Percentiles rank a stretch among this genome's conserved stretches.
These are phyloP conservation scores for Porites evermanni DNA, from an alignment of 92 coral and sea anemone species.

Conservation along the genomic window DNA sequence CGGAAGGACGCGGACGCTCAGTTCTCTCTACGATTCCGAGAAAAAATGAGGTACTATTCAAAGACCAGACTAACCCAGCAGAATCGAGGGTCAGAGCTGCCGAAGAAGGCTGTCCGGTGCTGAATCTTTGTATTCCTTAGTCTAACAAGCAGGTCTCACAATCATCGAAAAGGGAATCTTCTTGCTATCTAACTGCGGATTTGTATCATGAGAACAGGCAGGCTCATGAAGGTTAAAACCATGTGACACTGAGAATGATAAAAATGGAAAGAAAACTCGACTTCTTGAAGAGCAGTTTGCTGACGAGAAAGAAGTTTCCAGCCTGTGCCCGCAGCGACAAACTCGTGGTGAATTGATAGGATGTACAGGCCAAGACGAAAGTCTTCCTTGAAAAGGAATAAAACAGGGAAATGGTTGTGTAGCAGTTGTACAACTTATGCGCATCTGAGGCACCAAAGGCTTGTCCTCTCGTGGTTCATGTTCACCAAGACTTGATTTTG, in stretches of 20 bases:
- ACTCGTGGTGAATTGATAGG: slow-evolving; percentile 11
- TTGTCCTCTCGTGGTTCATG: background rate
- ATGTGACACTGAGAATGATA: background rate
- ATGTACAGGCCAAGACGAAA: slow-evolving; percentile 13
- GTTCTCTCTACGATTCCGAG: too few relatives aligned
- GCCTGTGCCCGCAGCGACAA: background rate
- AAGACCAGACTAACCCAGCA: too few relatives aligned
- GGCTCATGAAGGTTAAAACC: background rate
- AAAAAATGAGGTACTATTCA: too few relatives aligned
- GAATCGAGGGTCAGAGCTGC: too few relatives aligned
- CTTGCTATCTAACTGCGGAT: background rate
- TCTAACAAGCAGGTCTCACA: background rate
- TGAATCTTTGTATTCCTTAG: background rate
- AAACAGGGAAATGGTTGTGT: slow-evolving; percentile 4
- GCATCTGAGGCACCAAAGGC: background rate
- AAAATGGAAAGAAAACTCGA: slow-evolving; percentile 11
- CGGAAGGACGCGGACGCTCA: too few relatives aligned
- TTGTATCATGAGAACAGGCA: background rate
- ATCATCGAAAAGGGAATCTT: background rate
- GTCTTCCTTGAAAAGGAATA: background rate
- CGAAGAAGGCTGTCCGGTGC: background rate
- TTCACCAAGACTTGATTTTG: background rate
- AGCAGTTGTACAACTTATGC: background rate
- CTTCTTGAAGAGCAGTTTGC: background rate
- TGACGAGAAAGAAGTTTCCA: background rate